Evolutionary conservation across 2,113 vertebrate genomes (phyloP), one percentile per base, ranked within the genome.

Genomic region (Oxyruncus cristatus): DNA sequence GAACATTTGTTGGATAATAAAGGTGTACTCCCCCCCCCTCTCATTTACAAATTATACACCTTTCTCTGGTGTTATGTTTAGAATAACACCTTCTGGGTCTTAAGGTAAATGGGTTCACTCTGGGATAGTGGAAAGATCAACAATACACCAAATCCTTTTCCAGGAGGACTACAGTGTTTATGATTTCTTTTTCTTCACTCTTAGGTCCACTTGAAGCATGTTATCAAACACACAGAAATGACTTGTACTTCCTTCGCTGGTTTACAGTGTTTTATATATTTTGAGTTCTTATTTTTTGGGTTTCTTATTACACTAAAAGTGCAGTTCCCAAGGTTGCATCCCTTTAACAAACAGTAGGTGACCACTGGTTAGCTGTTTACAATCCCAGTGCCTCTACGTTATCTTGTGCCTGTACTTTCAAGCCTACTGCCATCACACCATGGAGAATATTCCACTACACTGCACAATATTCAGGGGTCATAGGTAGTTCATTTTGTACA

Each of bases 31-130:
- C 23, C 37, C 23, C 7, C 6, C 11, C 22, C 4, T n/a, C 28
- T 19, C 41, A 35, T 59, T 72, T 76, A 24, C 4, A 24, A 76
- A 55, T 50, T 4, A 12, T 5, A 28, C 0, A 1, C 1, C 12
- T 86, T 83, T 65, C 17, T n/a, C 11, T 52, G 52, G 6, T 30
- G 14, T 49, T 78, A 28, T 75, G 21, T 15, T 66, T 33, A 82
- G 24, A 6, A 78, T 87, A 66, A 5, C 42, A 49, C 33, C 26
- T 32, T 58, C 19, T 72, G 19, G 6, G 10, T 80, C 42, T 6
- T 76, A 52, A 24, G 4, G 12, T 26, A 77, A 65, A 42, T 22
- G 8, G 3, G 5, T 53, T 85, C 23, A 9, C 12, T 24, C 3
- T 8, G 6, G 15, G 24, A 68, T 12, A 80, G 10, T 33, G 19